Base-by-base conservation (phyloP, 2,888 invertebrate species). In the Terebella lapidaria region DNA sequence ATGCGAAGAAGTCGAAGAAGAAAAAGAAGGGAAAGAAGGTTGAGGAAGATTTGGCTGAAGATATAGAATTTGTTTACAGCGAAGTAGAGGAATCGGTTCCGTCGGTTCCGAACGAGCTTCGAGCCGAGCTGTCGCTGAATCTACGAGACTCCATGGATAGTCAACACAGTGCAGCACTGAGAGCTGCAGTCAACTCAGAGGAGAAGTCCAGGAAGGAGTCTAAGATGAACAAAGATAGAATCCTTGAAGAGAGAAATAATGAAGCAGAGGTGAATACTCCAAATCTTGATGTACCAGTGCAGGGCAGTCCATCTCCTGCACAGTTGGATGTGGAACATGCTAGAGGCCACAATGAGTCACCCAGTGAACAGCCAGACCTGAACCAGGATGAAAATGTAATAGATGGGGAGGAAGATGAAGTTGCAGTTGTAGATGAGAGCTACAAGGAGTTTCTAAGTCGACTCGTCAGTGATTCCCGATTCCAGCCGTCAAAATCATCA, bases 71-170 rank as follows among this genome's bases (percentile, higher is more conserved):
- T 53, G 28, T 18, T 15, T 53, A 53, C 28, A 5, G 22, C 5
- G 29, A 53, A 28, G 10, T 24, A 5, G 28, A 22, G 10, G 22
- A 49, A 5, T 24, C 49, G 10, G 5, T 5, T 25, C 5, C 25
- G 10, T 53, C 28, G 5, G 10, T 53, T 5, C 53, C 53, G 10
- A 25, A 15, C 5, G 53, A 25, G 28, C 22, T 53, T 5, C 26
- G 29, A 5, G 53, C 53, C 5, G 53, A 53, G 28, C 53, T 53
- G 26, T 53, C 53, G 4, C 15, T 53, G 10, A 28, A 53, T 28
- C 26, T 53, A 4, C 5, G 53, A 53, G 53, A 25, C 10, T 53
- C 53, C 15, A 5, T 20, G 5, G 49, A 49, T 5, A 49, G 49
- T 22, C 26, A 28, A 18, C 15, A 25, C 5, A 10, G 53, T 53